Evolutionary conservation across 2,113 vertebrate genomes (phyloP).

Genomic region (Acrocephalus kingi): DNA sequence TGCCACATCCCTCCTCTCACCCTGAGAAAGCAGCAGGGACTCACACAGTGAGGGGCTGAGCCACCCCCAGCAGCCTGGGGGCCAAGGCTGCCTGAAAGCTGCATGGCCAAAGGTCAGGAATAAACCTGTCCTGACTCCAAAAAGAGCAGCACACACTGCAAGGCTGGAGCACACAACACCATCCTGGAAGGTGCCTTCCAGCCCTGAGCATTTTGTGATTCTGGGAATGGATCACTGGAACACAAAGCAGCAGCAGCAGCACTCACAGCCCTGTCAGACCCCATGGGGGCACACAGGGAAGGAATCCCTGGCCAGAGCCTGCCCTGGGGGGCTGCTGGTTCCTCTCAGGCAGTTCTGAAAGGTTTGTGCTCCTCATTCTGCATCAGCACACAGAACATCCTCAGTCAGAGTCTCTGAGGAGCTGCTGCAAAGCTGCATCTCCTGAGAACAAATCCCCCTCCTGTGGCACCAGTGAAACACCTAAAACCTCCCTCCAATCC

Average conservation of each 20-base stretch:
- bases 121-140: not conserved
- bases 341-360: not conserved
- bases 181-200: not conserved
- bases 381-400: not conserved
- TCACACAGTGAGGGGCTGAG: not conserved
- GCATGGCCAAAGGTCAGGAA: not conserved
- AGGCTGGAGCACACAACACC: not conserved
- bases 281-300: accelerated
- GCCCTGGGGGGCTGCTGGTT: not conserved
- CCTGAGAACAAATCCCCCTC: not conserved
- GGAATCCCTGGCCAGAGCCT: accelerated
- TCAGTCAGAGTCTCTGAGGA: not conserved
- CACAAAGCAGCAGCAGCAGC: not conserved
- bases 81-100: not conserved
- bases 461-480: not conserved
- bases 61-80: not conserved
- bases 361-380: not conserved
- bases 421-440: not conserved
- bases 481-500: not conserved
- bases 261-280: accelerated
- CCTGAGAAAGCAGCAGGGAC: not conserved
- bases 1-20: not conserved
- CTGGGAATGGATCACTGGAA: not conserved
- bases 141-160: not conserved
- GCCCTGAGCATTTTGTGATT: accelerated